A percentile compares a stretch with the other conserved stretches of the same genome.
Evolutionary conservation across 2,888 invertebrate genomes (phyloP).

Genomic region (Dicyrtoma fusca): DNA sequence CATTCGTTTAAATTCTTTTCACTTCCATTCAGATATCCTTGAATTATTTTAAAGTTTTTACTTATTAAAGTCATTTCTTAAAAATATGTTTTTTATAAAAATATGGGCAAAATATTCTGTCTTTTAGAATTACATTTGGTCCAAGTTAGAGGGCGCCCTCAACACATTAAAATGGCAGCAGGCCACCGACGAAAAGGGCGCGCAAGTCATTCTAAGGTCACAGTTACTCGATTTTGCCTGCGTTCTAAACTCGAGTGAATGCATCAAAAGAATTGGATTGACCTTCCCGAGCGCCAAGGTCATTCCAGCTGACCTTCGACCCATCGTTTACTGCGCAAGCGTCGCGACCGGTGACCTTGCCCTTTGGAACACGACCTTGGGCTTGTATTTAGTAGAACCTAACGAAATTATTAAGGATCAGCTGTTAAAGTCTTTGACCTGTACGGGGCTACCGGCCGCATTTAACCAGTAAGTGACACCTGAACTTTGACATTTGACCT

Average conservation of each 20-base stretch:
- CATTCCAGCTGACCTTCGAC: constrained; percentile 28
- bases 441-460: not conserved
- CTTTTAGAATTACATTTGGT: constrained; percentile 13
- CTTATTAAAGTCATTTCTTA: too few relatives aligned
- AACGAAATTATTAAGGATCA: constrained; percentile 14
- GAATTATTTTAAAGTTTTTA: too few relatives aligned
- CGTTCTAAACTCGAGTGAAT: not conserved
- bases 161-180: constrained; percentile 12
- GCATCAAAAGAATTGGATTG: constrained; percentile 6
- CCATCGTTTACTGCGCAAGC: constrained; percentile 15
- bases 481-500: too few relatives aligned
- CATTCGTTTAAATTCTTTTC: not conserved
- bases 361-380: not conserved
- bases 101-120: too few relatives aligned
- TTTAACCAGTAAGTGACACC: not conserved
- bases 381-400: not conserved
- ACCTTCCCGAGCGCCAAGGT: not conserved
- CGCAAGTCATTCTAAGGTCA: constrained; percentile 21
- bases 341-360: not conserved
- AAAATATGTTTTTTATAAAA: too few relatives aligned
- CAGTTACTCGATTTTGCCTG: constrained; percentile 19
- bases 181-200: not conserved
- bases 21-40: too few relatives aligned
- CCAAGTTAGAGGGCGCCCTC: not conserved
- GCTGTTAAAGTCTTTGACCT: constrained; percentile 9